These are phyloP conservation scores for Oostethus manadensis DNA, from an alignment of 2,113 vertebrate species.

Conservation along the genomic window DNA sequence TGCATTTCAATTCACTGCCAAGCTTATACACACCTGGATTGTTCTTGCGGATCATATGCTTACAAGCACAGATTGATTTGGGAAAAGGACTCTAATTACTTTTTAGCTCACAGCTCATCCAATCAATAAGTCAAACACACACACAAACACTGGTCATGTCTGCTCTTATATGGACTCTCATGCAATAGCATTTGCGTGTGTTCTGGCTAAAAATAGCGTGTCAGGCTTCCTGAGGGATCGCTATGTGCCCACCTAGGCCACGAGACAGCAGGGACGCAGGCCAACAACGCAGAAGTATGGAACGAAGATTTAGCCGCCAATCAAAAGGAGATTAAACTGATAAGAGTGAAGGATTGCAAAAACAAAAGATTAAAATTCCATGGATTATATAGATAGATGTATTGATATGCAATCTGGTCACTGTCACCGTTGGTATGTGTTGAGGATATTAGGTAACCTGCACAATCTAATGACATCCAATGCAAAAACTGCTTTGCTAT, in stretches of 20 bases:
- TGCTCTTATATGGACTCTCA: neutral
- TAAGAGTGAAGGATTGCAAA: constrained; percentile 8
- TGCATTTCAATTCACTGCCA: constrained; percentile 3
- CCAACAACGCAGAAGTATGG: neutral
- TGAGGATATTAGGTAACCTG: neutral
- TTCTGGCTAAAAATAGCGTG: constrained; percentile 41
- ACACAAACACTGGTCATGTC: neutral
- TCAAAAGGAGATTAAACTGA: constrained; percentile 31
- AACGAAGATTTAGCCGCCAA: constrained; percentile 34
- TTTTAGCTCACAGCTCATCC: neutral
- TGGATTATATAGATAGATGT: constrained; percentile 1
- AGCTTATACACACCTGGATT: constrained; percentile 11
- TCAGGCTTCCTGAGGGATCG: constrained; percentile 35
- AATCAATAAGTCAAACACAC: constrained; percentile 6
- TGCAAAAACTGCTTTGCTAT: neutral
- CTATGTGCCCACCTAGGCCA: constrained; percentile 41
- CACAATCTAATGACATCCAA: neutral
- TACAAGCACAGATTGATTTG: neutral
- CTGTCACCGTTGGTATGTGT: constrained; percentile 34
- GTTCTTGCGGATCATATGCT: neutral
- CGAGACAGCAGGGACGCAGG: constrained; percentile 10
- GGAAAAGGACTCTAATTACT: neutral
- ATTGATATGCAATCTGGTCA: constrained; percentile 26
- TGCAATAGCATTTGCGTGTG: constrained; percentile 23
- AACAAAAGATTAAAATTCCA: constrained; percentile 19